Evolutionary conservation across 2,797 vertebrate genomes (phyloP).

Genomic region (Falco berigora): DNA sequence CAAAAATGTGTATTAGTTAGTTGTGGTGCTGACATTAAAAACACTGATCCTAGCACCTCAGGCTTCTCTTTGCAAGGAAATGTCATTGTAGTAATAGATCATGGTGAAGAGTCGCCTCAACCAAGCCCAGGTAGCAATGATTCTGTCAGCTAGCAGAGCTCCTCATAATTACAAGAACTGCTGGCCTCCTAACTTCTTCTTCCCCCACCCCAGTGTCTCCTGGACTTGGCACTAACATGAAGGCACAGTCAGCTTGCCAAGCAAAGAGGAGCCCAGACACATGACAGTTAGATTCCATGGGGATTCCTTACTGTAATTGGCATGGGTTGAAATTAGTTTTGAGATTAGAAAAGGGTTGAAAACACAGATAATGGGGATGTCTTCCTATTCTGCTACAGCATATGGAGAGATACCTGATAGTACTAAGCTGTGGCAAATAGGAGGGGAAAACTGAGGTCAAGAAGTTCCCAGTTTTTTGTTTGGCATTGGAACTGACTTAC

Average conservation of each 20-base stretch:
- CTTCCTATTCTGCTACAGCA: neutral
- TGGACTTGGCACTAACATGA: neutral
- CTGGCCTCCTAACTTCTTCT: neutral
- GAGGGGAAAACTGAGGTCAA: neutral
- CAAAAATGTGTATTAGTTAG: neutral
- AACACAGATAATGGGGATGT: neutral
- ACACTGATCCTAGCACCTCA: neutral
- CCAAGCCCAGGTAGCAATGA: neutral
- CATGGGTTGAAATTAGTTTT: neutral
- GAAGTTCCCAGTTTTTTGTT: neutral
- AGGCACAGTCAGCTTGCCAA: neutral
- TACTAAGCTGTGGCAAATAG: neutral
- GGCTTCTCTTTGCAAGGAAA: slow-evolving; percentile 9
- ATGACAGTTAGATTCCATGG: neutral
- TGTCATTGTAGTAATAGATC: slow-evolving; percentile 3
- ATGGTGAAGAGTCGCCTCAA: neutral
- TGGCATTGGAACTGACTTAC: neutral
- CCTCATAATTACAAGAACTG: neutral
- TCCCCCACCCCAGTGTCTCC: neutral
- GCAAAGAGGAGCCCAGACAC: neutral
- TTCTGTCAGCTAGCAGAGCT: neutral
- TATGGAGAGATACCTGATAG: neutral
- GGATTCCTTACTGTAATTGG: neutral
- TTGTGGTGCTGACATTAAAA: slow-evolving; percentile 2
- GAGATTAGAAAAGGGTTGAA: neutral